Base-by-base conservation (phyloP, 2,888 invertebrate genomes). In the Carcina quercana region DNA sequence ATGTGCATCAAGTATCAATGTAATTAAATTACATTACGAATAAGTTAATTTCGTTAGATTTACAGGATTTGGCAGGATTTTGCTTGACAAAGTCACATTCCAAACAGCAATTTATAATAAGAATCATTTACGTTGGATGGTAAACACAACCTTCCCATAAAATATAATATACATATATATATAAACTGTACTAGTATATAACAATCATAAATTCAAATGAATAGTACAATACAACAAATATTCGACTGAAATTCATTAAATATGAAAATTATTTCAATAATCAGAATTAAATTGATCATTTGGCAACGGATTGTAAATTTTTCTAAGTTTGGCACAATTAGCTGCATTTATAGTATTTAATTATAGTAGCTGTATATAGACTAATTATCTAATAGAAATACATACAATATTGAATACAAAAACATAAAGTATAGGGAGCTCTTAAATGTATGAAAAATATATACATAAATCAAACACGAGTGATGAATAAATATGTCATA, bases 11-110 rank as follows among this genome's bases (percentile, higher is more conserved):
- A 20, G 59, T 57, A 49, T 59, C 45, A 61, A 72, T 79, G 76
- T 78, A 78, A 80, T 82, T 59, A 59, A 59, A 78, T 79, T 80
- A 80, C 76, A 72, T 76, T 69, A 66, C 57, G 67, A 61, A 59
- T 67, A 62, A 47, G 55, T 50, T 49, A 55, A 58, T n/a, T n/a
- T n/a, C n/a, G 61, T 59, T 33, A 37, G 26, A 54, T 55, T 53
- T 53, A 65, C 45, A 64, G 60, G 58, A 63, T 69, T 76, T 82
- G 83, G 83, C 80, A 82, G 83, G 82, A 82, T 73, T 79, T 75
- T 72, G 68, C 69, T 69, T 62, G 64, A 79, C 70, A 73, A 72
- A 72, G 66, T 75, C 68, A 64, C 63, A 54, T 72, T 73, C 67
- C 67, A 69, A 73, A 70, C 54, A 53, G 50, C 49, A 44, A 44